Evolutionary conservation across 2,888 invertebrate genomes (phyloP).

Genomic region (Ennomos erosarius): DNA sequence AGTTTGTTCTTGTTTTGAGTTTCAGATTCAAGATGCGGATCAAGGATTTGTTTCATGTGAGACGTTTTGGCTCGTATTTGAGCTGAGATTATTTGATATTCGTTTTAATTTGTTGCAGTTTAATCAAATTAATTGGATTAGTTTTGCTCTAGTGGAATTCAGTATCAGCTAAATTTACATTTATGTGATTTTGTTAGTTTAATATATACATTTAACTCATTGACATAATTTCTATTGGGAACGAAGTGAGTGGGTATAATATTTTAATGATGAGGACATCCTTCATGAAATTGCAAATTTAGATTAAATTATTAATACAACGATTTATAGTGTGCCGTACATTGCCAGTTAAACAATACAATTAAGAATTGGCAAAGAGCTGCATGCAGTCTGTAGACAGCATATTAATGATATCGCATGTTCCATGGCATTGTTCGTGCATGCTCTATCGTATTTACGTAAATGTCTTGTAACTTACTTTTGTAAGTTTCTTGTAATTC

Average conservation of each 20-base stretch:
- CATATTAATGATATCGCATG: slow-evolving; percentile 37
- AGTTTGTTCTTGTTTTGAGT: slow-evolving; percentile 57
- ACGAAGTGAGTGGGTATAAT: slow-evolving; percentile 6
- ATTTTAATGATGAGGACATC: slow-evolving; percentile 26
- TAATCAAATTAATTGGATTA: slow-evolving; percentile 65
- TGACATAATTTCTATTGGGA: slow-evolving; percentile 6
- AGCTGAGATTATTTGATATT: slow-evolving; percentile 53
- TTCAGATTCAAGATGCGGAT: slow-evolving; percentile 25
- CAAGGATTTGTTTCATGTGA: slow-evolving; percentile 31
- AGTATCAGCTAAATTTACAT: slow-evolving; percentile 38
- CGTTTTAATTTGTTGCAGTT: slow-evolving; percentile 52
- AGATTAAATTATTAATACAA: slow-evolving; percentile 38
- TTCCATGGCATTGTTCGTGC: slow-evolving; percentile 15
- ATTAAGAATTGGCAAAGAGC: slow-evolving; percentile 59
- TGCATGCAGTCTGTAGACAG: slow-evolving; percentile 47
- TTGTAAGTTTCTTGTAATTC: slow-evolving; percentile 3
- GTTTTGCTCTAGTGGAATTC: slow-evolving; percentile 48
- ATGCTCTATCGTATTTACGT: slow-evolving; percentile 24
- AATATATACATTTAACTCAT: slow-evolving; percentile 11
- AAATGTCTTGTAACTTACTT: neutral
- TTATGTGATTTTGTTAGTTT: slow-evolving; percentile 26
- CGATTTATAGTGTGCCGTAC: slow-evolving; percentile 29
- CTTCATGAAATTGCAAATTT: slow-evolving; percentile 43
- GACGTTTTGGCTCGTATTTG: slow-evolving; percentile 53
- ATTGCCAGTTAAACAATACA: slow-evolving; percentile 42